Evolutionary conservation across 2,888 invertebrate genomes (phyloP).

Genomic region (Melieria omissa): DNA sequence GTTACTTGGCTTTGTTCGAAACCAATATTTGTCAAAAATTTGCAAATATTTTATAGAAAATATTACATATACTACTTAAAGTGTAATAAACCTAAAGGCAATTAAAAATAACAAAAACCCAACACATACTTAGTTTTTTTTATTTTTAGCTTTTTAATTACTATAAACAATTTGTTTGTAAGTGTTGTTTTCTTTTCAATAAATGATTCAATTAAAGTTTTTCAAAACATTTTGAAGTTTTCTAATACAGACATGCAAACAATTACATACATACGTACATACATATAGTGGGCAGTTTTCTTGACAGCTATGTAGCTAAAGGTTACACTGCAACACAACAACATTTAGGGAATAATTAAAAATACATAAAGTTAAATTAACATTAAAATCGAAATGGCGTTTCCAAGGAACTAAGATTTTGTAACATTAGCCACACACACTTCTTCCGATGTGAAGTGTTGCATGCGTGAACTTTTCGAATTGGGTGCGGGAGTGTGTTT

Average conservation of each 20-base stretch:
- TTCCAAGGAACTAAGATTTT: too few species aligned
- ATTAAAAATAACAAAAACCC: slow-evolving; percentile 5
- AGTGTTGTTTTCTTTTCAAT: background rate
- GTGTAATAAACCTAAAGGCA: slow-evolving; percentile 2
- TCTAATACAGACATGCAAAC: slow-evolving; percentile 3
- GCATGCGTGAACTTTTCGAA: too few species aligned
- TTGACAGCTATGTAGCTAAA: too few species aligned
- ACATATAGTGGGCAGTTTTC: background rate
- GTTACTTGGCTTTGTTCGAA: slow-evolving; percentile 31
- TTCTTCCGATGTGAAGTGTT: too few species aligned
- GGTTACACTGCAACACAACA: background rate
- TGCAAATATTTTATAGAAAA: slow-evolving; percentile 1
- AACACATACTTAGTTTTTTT: slow-evolving; percentile 1
- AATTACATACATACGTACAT: background rate
- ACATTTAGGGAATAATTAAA: background rate
- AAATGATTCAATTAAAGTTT: too few species aligned
- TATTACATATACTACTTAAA: background rate
- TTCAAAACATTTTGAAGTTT: too few species aligned
- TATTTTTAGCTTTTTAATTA: background rate
- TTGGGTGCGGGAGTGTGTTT: too few species aligned
- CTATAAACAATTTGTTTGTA: background rate
- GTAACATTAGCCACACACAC: too few species aligned
- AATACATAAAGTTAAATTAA: background rate
- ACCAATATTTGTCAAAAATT: slow-evolving; percentile 5
- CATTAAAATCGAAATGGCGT: background rate